Conservation (phyloP, 2,113 vertebrate species). For the Trogon surrucura region DNA sequence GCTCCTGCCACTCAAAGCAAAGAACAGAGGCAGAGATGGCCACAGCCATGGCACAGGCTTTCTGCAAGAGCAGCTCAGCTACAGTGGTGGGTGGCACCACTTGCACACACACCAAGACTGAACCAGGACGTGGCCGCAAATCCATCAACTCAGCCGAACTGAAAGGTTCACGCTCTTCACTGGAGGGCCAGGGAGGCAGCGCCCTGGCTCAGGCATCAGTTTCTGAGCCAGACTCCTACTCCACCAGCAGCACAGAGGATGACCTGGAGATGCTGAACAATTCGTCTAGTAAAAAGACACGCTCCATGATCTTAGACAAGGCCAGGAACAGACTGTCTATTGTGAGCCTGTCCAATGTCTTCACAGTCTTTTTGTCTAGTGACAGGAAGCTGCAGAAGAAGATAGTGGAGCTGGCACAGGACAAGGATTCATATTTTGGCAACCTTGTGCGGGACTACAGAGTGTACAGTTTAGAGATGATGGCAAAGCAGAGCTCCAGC, state of each 20-base stretch:
- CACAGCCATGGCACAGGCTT: fast-evolving
- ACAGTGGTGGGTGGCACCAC: neutral
- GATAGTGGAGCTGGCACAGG: constrained; percentile 90
- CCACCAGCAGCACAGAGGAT: constrained; percentile 93
- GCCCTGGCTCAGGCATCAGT: neutral
- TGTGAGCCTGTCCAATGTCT: constrained; percentile 80
- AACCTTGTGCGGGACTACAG: constrained; percentile 91
- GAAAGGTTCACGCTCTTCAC: constrained; percentile 76
- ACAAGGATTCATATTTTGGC: constrained; percentile 91
- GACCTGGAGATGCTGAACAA: constrained; percentile 76
- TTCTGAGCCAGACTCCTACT: constrained; percentile 87
- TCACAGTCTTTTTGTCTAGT: constrained; percentile 87
- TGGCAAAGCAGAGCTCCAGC: constrained; percentile 88
- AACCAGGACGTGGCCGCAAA: neutral
- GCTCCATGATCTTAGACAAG: constrained; percentile 85
- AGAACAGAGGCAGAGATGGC: neutral
- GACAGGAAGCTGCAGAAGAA: constrained; percentile 91
- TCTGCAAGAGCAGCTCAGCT: neutral
- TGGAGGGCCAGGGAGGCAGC: constrained; percentile 78
- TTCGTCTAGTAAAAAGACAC: constrained; percentile 77
- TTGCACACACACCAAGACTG: neutral
- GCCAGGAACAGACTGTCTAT: constrained; percentile 89
- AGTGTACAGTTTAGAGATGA: constrained; percentile 91
- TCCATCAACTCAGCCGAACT: constrained; percentile 30
- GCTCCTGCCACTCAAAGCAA: neutral